Conservation (phyloP, 2,113 vertebrate genomes). For the Elgaria multicarinata region DNA sequence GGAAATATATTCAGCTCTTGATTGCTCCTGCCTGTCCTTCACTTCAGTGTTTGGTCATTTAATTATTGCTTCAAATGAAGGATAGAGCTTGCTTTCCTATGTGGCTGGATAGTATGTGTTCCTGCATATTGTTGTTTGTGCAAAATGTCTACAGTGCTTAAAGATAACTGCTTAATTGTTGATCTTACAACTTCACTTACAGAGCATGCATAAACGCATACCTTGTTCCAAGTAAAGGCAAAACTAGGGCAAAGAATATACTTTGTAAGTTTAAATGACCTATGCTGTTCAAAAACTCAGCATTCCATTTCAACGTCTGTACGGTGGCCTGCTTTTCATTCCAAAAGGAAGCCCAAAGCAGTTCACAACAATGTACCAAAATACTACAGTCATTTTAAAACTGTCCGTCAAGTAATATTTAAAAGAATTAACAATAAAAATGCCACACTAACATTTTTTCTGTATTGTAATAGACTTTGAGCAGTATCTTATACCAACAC, state of each 20-base stretch:
- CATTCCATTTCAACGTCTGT: background rate
- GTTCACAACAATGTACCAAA: too few relatives aligned
- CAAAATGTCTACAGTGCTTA: background rate
- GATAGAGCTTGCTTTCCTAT: background rate
- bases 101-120: background rate
- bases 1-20: conserved; percentile 4
- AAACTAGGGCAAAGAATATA: background rate
- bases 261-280: background rate
- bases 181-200: background rate
- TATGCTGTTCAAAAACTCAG: background rate
- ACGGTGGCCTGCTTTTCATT: background rate
- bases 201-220: background rate
- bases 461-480: too few relatives aligned
- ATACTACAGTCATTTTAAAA: too few relatives aligned
- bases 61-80: background rate
- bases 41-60: background rate
- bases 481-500: too few relatives aligned
- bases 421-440: too few relatives aligned
- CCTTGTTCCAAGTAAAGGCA: background rate
- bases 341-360: too few relatives aligned
- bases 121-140: background rate
- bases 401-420: too few relatives aligned
- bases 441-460: too few relatives aligned
- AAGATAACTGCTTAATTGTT: background rate
- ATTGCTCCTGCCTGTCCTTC: conserved; percentile 5